Conservation (phyloP, 2,888 invertebrate species). For the Epistrophe eligans region DNA sequence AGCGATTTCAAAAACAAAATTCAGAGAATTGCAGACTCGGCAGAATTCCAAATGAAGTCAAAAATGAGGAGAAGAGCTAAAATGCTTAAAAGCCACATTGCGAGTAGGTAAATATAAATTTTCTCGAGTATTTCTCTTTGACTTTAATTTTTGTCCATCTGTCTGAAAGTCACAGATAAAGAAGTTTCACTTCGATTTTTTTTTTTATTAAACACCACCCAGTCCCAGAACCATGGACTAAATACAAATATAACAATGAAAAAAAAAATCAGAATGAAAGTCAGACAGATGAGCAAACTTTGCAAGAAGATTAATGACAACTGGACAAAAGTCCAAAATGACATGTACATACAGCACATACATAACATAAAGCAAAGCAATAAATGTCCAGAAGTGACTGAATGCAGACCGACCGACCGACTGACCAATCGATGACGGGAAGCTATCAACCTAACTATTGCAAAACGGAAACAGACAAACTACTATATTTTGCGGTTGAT, state of each 20-base stretch:
- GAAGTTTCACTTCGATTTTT: constrained; percentile 36
- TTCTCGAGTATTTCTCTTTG: constrained; percentile 8
- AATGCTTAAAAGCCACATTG: constrained; percentile 12
- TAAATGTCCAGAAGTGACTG: constrained; percentile 47
- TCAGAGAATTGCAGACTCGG: constrained; percentile 16
- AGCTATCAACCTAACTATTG: constrained; percentile 50
- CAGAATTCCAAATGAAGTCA: constrained; percentile 51
- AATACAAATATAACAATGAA: neutral
- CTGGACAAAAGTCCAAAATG: constrained; percentile 29
- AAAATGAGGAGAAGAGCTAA: constrained; percentile 25
- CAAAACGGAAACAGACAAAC: constrained; percentile 47
- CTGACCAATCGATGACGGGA: constrained; percentile 36
- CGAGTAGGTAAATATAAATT: constrained; percentile 6
- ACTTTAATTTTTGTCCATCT: constrained; percentile 14
- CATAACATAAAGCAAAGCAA: constrained; percentile 40
- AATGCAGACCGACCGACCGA: neutral
- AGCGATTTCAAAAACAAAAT: constrained; percentile 14
- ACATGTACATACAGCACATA: constrained; percentile 11
- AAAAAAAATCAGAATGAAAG: neutral
- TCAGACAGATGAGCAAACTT: constrained; percentile 33
- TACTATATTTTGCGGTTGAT: constrained; percentile 22
- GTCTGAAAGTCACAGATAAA: constrained; percentile 35
- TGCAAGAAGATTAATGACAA: constrained; percentile 61
- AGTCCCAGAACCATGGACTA: neutral
- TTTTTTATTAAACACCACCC: constrained; percentile 43